Evolutionary conservation across 2,888 invertebrate genomes (phyloP), one percentile per base, ranked within the genome.

Genomic region (Stenichneumon culpator): DNA sequence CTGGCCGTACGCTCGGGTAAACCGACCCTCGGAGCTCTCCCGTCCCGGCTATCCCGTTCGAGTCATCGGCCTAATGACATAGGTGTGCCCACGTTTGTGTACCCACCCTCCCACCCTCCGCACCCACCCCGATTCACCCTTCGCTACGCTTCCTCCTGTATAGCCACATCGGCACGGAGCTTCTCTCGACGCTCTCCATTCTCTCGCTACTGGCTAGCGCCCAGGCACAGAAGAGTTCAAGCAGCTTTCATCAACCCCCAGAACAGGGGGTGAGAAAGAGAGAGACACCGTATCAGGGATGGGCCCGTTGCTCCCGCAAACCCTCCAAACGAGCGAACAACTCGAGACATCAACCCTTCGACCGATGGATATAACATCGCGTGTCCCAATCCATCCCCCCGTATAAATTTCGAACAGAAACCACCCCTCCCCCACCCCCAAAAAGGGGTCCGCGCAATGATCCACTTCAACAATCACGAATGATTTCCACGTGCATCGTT

Each of bases 31-130:
- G 86, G 82, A 87, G 79, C 87, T 84, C 84, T 89, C 87, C 85
- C 75, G 36, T 19, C 83, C 63, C 79, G 88, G 86, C 88, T 89
- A 90, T 90, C 88, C 87, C 87, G 87, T 89, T 88, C 86, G 90
- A 89, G 90, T 89, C 90, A 90, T 90, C 89, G 90, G 86, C 87
- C 90, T 91, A 91, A 91, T 90, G 90, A 91, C 90, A 90, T 90
- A 90, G 91, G 91, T 90, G 90, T 91, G 84, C 85, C 83, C 72
- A 68, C 82, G 77, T 83, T 83, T 80, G 79, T 75, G 77, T 60
- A 60, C 32, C 63, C 84, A 7, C 39, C 70, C 47, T 32, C 16
- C 19, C 65, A 54, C 44, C 32, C 52, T 7, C 25, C 22, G 1
- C n/a, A 5, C 47, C 19, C 28, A 28, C 36, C n/a, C 60, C 36